Conservation (phyloP, 35 echinoderm and acorn worm genomes). For the Eucidaris tribuloides region DNA sequence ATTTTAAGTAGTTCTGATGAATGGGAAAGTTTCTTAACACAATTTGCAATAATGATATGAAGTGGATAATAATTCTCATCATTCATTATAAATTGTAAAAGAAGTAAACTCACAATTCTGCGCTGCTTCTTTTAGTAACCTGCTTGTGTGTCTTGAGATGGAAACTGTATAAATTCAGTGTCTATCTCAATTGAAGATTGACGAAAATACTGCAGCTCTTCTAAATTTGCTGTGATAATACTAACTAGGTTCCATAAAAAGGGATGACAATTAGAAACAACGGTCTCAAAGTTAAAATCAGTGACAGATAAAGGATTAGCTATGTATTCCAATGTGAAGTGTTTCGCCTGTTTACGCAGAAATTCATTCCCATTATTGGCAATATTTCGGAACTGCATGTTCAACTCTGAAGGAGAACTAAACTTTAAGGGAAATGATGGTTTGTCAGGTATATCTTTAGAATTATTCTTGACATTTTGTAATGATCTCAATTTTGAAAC, state of each 20-base stretch:
- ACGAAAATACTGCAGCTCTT: background rate
- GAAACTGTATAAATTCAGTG: background rate
- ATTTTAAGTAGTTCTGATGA: slow-evolving; percentile 41
- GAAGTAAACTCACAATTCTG: background rate
- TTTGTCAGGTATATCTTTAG: background rate
- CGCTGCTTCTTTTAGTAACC: background rate
- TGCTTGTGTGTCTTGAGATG: background rate
- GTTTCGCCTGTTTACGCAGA: slow-evolving; percentile 16
- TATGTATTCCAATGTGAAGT: slow-evolving; percentile 5
- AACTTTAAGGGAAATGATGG: background rate
- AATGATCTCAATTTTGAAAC: background rate
- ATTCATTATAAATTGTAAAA: slow-evolving; percentile 39
- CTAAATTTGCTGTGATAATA: background rate
- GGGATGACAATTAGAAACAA: background rate
- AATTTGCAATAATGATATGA: slow-evolving; percentile 37
- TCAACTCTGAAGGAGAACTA: background rate
- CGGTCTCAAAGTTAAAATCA: no score
- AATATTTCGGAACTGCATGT: slow-evolving; percentile 15
- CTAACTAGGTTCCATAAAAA: background rate
- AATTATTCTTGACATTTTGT: background rate
- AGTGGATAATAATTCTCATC: slow-evolving; percentile 39
- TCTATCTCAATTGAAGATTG: background rate
- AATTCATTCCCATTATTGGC: background rate
- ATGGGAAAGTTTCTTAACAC: slow-evolving; percentile 15
- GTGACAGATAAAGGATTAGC: slow-evolving; percentile 16